These are phyloP conservation scores for Eidolon dupreanum DNA, from an alignment of 2,797 vertebrate genomes.

Conservation along the genomic window DNA sequence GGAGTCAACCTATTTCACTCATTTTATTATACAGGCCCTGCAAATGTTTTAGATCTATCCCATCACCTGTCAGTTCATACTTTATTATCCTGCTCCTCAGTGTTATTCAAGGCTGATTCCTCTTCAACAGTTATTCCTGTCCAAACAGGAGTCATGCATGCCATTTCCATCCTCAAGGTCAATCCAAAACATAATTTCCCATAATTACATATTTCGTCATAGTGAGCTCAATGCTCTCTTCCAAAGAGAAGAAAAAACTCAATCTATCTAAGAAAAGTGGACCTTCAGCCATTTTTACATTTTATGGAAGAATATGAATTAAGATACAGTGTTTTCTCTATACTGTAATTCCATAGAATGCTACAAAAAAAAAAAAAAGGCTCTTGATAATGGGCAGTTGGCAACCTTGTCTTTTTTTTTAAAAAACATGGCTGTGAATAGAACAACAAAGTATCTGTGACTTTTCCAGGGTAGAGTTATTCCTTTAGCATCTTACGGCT, in stretches of 20 bases:
- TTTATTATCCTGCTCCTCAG: slow-evolving; percentile 55
- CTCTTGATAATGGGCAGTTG: background rate
- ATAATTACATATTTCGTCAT: background rate
- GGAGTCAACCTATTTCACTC: slow-evolving; percentile 74
- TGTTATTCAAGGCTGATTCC: slow-evolving; percentile 50
- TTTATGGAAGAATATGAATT: background rate
- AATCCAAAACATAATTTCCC: background rate
- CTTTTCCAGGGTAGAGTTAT: background rate
- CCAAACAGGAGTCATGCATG: background rate
- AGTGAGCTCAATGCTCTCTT: background rate
- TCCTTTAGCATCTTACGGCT: background rate
- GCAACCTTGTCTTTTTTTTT: background rate
- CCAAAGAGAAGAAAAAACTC: background rate
- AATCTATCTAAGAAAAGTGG: slow-evolving; percentile 1
- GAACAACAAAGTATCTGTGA: background rate
- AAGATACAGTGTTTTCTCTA: background rate
- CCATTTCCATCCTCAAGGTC: background rate
- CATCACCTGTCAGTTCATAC: slow-evolving; percentile 60
- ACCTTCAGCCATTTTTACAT: background rate
- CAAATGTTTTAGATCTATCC: slow-evolving; percentile 48
- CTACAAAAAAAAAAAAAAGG: background rate
- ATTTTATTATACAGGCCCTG: slow-evolving; percentile 66
- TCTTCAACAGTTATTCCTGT: background rate
- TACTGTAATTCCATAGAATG: background rate
- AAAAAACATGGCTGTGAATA: background rate